These are phyloP conservation scores for Tenthredo livida DNA, from an alignment of 2,888 invertebrate genomes.

Conservation along the genomic window DNA sequence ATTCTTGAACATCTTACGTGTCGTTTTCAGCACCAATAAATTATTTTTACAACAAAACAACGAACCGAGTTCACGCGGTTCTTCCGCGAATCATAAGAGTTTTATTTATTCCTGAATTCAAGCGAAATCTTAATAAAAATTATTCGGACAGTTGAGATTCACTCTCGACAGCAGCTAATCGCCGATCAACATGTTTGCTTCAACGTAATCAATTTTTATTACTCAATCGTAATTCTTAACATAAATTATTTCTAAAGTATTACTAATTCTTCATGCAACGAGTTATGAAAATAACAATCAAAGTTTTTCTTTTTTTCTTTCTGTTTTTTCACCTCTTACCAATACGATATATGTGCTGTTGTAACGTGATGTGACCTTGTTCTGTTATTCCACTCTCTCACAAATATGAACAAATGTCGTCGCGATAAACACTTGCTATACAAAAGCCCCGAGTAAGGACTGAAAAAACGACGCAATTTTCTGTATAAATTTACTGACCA, in stretches of 20 bases:
- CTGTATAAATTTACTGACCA: constrained; percentile 13
- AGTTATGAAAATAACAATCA: constrained; percentile 14
- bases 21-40: background rate
- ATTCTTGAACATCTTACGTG: background rate
- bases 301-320: background rate
- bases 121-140: background rate
- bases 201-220: background rate
- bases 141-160: background rate
- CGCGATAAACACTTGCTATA: background rate
- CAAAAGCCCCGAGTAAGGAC: background rate
- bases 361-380: constrained; percentile 30
- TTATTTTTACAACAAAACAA: background rate
- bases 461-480: constrained; percentile 21
- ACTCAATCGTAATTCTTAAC: background rate
- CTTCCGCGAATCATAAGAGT: background rate
- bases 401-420: constrained; percentile 30
- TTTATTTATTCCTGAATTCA: background rate
- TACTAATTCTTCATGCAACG: background rate
- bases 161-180: background rate
- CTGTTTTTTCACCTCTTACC: background rate
- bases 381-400: background rate
- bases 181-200: constrained; percentile 35
- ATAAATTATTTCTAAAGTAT: background rate
- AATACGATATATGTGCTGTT: background rate
- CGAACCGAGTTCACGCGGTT: background rate